Percentiles rank a stretch among this genome's conserved stretches.
These are phyloP conservation scores for Piezodorus guildinii DNA, from an alignment of 1,140 invertebrate species.

Conservation along the genomic window DNA sequence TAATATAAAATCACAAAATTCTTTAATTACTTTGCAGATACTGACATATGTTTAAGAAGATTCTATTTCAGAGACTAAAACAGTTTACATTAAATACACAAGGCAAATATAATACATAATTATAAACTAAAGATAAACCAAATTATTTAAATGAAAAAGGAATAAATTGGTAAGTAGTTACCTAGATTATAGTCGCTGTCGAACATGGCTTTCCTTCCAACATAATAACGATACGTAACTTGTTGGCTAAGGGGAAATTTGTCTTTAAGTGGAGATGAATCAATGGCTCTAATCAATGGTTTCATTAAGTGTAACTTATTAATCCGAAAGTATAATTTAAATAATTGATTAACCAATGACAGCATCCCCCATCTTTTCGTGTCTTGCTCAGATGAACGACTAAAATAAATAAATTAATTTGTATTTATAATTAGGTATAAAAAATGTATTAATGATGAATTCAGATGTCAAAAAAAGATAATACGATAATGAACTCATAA, in stretches of 20 bases:
- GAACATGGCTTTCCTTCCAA: constrained; percentile 95
- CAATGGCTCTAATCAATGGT: constrained; percentile 90
- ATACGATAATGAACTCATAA: too few relatives aligned
- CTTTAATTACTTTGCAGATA: too few relatives aligned
- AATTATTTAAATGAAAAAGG: neutral
- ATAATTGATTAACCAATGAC: constrained; percentile 88
- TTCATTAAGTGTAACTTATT: constrained; percentile 96
- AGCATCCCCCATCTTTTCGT: constrained; percentile 95
- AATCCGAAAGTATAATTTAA: constrained; percentile 95
- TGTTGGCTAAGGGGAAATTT: constrained; percentile 76
- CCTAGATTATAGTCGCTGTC: constrained; percentile 86
- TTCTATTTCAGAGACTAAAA: too few relatives aligned
- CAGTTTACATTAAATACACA: too few relatives aligned
- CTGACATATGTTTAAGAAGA: too few relatives aligned
- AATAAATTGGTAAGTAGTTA: too few relatives aligned
- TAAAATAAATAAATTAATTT: constrained; percentile 30
- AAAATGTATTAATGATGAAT: too few relatives aligned
- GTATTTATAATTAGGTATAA: too few relatives aligned
- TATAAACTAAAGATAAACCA: neutral
- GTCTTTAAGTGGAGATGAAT: constrained; percentile 79
- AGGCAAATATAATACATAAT: too few relatives aligned
- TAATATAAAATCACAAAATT: too few relatives aligned
- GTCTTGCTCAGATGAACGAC: constrained; percentile 67
- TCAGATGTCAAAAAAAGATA: too few relatives aligned
- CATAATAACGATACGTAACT: constrained; percentile 93